Conservation (phyloP, 2,888 invertebrate species). For the Ennomos fuscantarius region DNA sequence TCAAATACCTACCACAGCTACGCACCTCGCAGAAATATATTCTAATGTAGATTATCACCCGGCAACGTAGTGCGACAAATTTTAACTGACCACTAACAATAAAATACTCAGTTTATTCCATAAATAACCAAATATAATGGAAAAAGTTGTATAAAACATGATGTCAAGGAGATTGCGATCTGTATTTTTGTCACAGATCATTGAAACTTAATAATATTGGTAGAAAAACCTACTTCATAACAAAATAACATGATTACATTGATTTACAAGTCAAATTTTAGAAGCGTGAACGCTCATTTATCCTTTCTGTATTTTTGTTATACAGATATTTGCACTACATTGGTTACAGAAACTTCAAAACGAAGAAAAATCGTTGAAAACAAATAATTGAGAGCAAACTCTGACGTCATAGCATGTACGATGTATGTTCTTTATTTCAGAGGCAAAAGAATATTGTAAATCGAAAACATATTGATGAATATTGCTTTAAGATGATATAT, state of each 20-base stretch:
- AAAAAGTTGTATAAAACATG: slow-evolving; percentile 31
- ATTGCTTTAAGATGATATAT: no score
- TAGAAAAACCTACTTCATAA: slow-evolving; percentile 41
- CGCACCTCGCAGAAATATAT: no score
- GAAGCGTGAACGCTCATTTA: slow-evolving; percentile 1
- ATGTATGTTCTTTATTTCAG: no score
- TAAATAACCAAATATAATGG: slow-evolving; percentile 8
- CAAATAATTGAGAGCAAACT: not conserved
- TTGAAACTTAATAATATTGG: slow-evolving; percentile 35
- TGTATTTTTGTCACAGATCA: slow-evolving; percentile 21
- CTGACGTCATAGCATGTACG: no score
- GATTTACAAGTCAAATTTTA: slow-evolving; percentile 15
- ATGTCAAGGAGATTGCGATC: slow-evolving; percentile 27
- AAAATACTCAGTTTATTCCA: slow-evolving; percentile 1
- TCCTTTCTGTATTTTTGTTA: not conserved
- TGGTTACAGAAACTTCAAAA: not conserved
- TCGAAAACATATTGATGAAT: no score
- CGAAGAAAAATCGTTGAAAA: not conserved
- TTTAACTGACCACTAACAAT: slow-evolving; percentile 3
- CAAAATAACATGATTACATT: slow-evolving; percentile 7
- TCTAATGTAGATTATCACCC: slow-evolving; percentile 2
- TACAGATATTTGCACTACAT: slow-evolving; percentile 4
- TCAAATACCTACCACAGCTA: no score
- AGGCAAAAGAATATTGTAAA: no score
- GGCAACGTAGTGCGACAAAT: slow-evolving; percentile 3